Base-by-base conservation (phyloP, 2,113 vertebrate species). In the Anguilla rostrata region DNA sequence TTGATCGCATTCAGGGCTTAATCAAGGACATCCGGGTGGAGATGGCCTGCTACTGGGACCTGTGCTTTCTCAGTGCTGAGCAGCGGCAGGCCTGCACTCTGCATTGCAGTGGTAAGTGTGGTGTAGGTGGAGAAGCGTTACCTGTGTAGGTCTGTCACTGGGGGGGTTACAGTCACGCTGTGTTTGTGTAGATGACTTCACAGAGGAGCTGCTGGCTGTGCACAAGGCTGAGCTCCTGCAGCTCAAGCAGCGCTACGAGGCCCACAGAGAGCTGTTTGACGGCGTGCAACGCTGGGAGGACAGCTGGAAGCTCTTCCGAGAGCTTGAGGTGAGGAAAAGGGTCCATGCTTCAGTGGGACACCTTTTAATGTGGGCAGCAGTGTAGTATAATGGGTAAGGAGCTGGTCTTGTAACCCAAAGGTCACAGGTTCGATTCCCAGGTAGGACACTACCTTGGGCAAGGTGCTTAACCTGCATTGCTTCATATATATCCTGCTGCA, bases 251-350 rank as follows among this genome's bases (percentile, higher is more conserved):
- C 94, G 96, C 85, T 97, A 97, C 0, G 94, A 97, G 83, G 88
- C 85, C 0, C 97, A 99, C 91, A 93, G 90, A 29, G 96, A 97
- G 15, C 95, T 99, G 39, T 99, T 98, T 87, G 95, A 97, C 75
- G 97, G 96, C 0, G 94, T 98, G 40, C 91, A 91, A 12, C 97
- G 96, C 43, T 99, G 98, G 98, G 95, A 98, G 83, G 95, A 96
- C 16, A 99, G 93, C 92, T 99, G 98, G 98, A 92, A 79, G 29
- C 93, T 97, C 78, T 99, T 96, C 87, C 90, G 97, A 89, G 97
- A 98, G 29, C 95, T 99, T 63, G 98, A 99, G 90, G 98, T 99
- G 92, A 88, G 94, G 85, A 46, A 11, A 11, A 15, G 8, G 8
- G 5, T 46, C n/a, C 75, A 18, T 12, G 2, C 15, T 14, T 20